These are phyloP conservation scores for Hyppa rectilinea DNA, from an alignment of 2,888 invertebrate genomes.

Conservation along the genomic window DNA sequence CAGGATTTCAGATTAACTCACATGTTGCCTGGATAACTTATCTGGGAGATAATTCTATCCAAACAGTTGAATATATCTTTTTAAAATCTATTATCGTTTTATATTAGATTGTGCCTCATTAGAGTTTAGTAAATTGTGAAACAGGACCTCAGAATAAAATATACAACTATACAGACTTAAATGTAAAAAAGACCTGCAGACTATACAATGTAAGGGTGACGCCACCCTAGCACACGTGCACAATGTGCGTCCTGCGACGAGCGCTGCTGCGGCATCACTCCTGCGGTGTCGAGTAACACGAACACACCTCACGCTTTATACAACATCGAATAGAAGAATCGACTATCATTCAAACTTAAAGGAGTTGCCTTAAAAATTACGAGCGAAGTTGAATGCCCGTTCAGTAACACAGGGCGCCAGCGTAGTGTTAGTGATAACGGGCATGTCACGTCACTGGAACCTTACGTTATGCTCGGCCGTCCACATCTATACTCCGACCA, in stretches of 20 bases:
- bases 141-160: not conserved
- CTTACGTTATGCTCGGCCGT: not conserved
- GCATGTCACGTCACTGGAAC: not conserved
- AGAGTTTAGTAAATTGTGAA: not conserved
- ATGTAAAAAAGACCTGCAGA: not conserved
- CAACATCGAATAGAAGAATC: slow-evolving; percentile 18
- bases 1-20: not conserved
- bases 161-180: not conserved
- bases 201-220: not conserved
- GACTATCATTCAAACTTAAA: not conserved
- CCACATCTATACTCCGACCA: not conserved
- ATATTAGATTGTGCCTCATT: not conserved
- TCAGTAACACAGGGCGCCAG: not conserved
- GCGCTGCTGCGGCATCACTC: not conserved
- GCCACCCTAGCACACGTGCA: too few species aligned
- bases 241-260: not conserved
- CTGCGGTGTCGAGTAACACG: too few species aligned
- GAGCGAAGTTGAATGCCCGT: not conserved
- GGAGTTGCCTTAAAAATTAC: slow-evolving; percentile 1
- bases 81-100: not conserved
- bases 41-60: not conserved
- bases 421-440: not conserved
- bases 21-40: not conserved
- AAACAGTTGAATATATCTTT: not conserved
- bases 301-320: not conserved